Base-by-base conservation (phyloP, 2,113 vertebrate species). In the Microtus oregoni region DNA sequence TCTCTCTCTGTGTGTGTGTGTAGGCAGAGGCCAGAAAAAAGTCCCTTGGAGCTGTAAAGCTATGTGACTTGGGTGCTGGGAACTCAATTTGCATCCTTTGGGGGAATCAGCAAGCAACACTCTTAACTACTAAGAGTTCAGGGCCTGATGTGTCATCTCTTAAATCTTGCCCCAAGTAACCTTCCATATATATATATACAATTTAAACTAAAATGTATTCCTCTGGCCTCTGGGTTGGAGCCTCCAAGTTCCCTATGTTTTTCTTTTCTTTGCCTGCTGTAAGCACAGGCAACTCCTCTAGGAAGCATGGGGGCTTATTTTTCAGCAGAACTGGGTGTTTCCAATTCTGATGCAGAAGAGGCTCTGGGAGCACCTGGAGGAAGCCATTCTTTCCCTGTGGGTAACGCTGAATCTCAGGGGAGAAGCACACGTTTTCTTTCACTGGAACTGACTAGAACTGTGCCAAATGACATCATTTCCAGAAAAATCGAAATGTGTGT, bases 401-500 rank as follows among this genome's bases (percentile, higher is more conserved):
- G 1, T 88, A 63, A 67, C 65, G 20, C 13, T 70, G 58, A 81
- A 35, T 90, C 47, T 97, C 44, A 19, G 26, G 68, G 47, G 32
- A 91, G 52, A 90, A 67, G 61, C 76, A 7, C 26, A 44, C 7
- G 10, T 44, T 78, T 50, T 91, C 19, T 86, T 88, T 87, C 26
- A 76, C 30, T 44, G 35, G 11, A 68, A 79, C 17, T 86, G 50
- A 86, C 78, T 68, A 83, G 19, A 85, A 4, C 28, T 81, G 13
- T 94, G 89, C 83, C 70, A 5, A 77, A 44, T 28, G n/a, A 88
- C 61, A 63, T 76, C 22, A 90, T 85, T 92, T 92, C 13, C 75
- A 41, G 44, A 90, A 90, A 63, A 95, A 72, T 92, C 61, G 13
- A 41, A 12, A 52, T 78, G 14, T 79, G 19, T 92, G 26, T 92